Base-by-base conservation (phyloP, 2,797 vertebrate genomes). In the Synaphobranchus kaupii region DNA sequence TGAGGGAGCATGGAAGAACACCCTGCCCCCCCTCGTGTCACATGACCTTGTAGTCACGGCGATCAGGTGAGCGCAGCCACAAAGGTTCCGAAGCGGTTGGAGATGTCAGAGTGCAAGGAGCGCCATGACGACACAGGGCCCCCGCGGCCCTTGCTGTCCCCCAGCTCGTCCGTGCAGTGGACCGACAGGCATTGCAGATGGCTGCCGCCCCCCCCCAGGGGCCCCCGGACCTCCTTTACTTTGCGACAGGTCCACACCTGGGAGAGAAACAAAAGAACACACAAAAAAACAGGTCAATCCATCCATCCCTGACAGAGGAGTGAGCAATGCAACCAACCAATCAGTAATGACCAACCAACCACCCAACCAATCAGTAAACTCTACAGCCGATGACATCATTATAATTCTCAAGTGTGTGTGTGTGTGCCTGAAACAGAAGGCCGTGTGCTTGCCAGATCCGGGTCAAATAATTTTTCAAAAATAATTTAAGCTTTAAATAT, bases 101-200 rank as follows among this genome's bases (percentile, higher is more conserved):
- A 98, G 95, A 99, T 99, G 92, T 99, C 98, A 0, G 98, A 98
- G 96, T 99, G 98, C 93, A 99, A 97, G 48, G 98, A 98, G 93
- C 97, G 97, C 98, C 98, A 99, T 84, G 97, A 97, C 58, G 98
- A 97, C 93, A 99, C 98, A 0, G 98, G 96, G 87, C 96, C 97
- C 93, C 97, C 96, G 87, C 97, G 96, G 93, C 97, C 97, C 94
- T 98, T 98, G 89, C 96, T 94, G 86, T 99, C 98, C 47, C 97
- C 97, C 94, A 99, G 95, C 92, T 98, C 98, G 39, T 99, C 98
- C 68, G 98, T 99, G 97, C 98, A 99, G 96, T 99, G 98, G 91
- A 99, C 98, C 3, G 98, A 98, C 93, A 99, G 98, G 95, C 98
- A 98, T 44, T 80, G 76, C 76, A 80, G 39, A 15, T 76, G 71